These are phyloP conservation scores for Eunapius fragilis DNA, from an alignment of 37 sponge, comb jelly and placozoan species.

Conservation along the genomic window DNA sequence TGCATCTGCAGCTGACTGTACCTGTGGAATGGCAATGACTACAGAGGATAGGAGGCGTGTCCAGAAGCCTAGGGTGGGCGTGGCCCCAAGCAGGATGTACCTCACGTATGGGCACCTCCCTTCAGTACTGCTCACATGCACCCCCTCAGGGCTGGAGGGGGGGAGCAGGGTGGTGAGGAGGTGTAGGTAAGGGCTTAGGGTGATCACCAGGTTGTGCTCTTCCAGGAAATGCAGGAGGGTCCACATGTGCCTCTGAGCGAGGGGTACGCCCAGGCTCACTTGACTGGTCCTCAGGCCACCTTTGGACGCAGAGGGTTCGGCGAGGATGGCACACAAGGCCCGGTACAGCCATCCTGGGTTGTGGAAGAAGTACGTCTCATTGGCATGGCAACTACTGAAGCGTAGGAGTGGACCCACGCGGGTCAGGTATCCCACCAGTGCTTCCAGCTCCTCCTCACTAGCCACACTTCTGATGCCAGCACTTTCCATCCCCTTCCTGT, in stretches of 20 bases:
- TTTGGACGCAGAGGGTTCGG: no score
- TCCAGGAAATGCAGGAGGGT: no score
- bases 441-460: constrained; percentile 71
- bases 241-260: no score
- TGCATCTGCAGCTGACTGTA: neutral
- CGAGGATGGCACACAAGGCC: no score
- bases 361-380: no score
- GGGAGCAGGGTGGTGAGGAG: constrained; percentile 74
- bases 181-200: neutral
- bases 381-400: no score
- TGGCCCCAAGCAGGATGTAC: constrained; percentile 41
- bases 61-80: constrained; percentile 59
- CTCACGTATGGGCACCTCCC: constrained; percentile 3
- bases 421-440: constrained; percentile 52
- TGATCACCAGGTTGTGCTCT: no score
- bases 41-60: constrained; percentile 37
- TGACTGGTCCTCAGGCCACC: no score
- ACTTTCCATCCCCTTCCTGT: neutral
- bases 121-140: constrained; percentile 23
- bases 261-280: no score
- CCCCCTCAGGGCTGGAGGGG: constrained; percentile 81
- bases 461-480: constrained; percentile 51
- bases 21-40: no score
- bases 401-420: no score
- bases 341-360: neutral